Percentiles rank a stretch among this genome's conserved stretches.
phyloP scores from a whole-genome alignment of 1,140 invertebrate species.

The Goniozus legneri region DNA sequence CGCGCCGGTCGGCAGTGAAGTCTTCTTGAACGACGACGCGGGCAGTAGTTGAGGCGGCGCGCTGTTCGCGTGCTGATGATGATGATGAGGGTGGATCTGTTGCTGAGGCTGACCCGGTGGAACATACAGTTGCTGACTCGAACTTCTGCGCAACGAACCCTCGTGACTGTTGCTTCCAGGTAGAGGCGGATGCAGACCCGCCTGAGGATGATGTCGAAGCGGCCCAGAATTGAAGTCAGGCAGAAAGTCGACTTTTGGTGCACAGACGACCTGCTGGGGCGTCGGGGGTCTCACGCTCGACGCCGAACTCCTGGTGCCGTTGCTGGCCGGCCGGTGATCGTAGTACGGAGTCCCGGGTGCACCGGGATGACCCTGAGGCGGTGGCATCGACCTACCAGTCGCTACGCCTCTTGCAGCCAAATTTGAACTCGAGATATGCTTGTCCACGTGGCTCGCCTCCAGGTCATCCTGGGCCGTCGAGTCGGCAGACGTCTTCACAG shows the following conservation, averaged over 20 bases:
- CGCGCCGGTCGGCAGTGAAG: conserved; percentile 37
- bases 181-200: conserved; percentile 3
- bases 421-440: conserved; percentile 28
- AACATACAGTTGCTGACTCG: conserved; percentile 27
- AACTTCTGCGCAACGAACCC: conserved; percentile 24
- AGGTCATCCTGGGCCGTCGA: conserved; percentile 73
- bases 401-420: conserved; percentile 32
- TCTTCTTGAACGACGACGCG: conserved; percentile 50
- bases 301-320: conserved; percentile 18
- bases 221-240: conserved; percentile 61
- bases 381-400: conserved; percentile 35
- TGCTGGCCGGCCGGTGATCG: conserved; percentile 23
- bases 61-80: conserved; percentile 25
- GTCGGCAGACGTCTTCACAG: conserved; percentile 78
- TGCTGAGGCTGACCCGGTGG: conserved; percentile 13
- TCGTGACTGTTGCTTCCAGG: conserved; percentile 20
- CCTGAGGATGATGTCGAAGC: conserved; percentile 30
- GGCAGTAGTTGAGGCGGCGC: conserved; percentile 36
- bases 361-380: conserved; percentile 9
- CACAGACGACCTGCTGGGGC: conserved; percentile 49
- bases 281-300: conserved; percentile 34
- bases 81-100: conserved; percentile 3
- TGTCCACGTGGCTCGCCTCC: conserved; percentile 37
- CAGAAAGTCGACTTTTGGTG: conserved; percentile 68
- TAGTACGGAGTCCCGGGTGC: conserved; percentile 17